Conservation (phyloP, 2,888 invertebrate species). For the Barypeithes pellucidus region DNA sequence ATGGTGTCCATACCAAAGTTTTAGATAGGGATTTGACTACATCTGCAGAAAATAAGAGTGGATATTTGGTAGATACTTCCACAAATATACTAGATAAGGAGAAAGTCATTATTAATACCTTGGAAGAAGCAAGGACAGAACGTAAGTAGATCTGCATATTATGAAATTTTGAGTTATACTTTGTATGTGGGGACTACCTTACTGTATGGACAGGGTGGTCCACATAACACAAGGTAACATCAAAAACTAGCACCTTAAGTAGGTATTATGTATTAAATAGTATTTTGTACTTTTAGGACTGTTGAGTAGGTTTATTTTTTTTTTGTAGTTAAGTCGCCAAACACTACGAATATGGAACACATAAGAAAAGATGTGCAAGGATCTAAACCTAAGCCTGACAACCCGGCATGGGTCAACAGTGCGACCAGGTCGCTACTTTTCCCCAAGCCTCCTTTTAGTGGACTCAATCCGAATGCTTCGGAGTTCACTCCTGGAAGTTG, state of each 20-base stretch:
- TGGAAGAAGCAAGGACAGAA: not conserved
- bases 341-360: not conserved
- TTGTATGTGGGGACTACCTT: too few species aligned
- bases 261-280: too few species aligned
- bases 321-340: not conserved
- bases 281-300: too few species aligned
- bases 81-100: not conserved
- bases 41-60: not conserved
- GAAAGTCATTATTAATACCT: too few species aligned
- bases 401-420: constrained; percentile 8
- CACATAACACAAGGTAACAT: too few species aligned
- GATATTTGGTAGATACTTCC: not conserved
- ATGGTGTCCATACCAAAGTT: not conserved
- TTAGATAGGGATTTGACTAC: not conserved
- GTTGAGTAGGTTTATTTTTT: too few species aligned
- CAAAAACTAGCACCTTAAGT: too few species aligned
- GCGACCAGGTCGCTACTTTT: not conserved
- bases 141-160: too few species aligned
- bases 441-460: not conserved
- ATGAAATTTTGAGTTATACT: too few species aligned
- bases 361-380: not conserved
- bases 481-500: not conserved
- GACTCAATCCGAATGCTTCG: constrained; percentile 6
- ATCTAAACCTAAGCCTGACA: not conserved
- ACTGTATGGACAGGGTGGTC: too few species aligned